Conservation (phyloP, 2,797 vertebrate species). For the Rhinichthys osculus region DNA sequence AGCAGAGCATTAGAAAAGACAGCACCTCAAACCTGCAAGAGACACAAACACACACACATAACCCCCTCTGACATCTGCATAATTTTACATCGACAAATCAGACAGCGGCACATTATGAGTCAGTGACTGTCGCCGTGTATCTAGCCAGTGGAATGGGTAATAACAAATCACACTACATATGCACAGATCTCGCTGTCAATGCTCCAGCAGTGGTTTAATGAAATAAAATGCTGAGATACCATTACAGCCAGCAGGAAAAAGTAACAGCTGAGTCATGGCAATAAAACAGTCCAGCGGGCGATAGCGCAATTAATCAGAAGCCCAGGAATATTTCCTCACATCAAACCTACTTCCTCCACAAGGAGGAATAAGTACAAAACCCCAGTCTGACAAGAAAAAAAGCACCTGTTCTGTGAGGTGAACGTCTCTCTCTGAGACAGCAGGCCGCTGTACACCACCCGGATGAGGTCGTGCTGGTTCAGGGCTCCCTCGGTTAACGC, state of each 20-base stretch:
- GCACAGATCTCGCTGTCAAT: neutral
- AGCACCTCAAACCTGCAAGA: conserved; percentile 92
- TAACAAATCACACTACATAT: conserved; percentile 21
- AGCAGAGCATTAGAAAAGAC: conserved; percentile 98
- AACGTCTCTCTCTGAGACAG: conserved; percentile 98
- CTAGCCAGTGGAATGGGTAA: conserved; percentile 10
- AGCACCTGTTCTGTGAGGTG: conserved; percentile 96
- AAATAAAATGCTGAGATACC: conserved; percentile 12
- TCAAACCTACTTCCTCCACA: neutral
- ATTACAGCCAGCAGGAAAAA: neutral
- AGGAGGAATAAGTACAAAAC: neutral
- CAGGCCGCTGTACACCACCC: conserved; percentile 95
- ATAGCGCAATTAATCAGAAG: neutral
- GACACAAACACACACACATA: conserved; percentile 21
- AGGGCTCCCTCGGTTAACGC: conserved; percentile 96
- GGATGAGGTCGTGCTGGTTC: conserved; percentile 96
- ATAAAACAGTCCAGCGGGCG: neutral
- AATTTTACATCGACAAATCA: conserved; percentile 27
- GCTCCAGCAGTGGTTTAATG: neutral
- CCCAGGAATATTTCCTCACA: conserved; percentile 2
- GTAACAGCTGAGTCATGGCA: neutral
- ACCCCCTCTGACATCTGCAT: conserved; percentile 27
- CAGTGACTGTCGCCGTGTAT: neutral
- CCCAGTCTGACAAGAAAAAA: neutral
- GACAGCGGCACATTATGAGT: conserved; percentile 14